phyloP scores from a whole-genome alignment of 2,888 invertebrate genomes.

The Rhabditoides inermis region DNA sequence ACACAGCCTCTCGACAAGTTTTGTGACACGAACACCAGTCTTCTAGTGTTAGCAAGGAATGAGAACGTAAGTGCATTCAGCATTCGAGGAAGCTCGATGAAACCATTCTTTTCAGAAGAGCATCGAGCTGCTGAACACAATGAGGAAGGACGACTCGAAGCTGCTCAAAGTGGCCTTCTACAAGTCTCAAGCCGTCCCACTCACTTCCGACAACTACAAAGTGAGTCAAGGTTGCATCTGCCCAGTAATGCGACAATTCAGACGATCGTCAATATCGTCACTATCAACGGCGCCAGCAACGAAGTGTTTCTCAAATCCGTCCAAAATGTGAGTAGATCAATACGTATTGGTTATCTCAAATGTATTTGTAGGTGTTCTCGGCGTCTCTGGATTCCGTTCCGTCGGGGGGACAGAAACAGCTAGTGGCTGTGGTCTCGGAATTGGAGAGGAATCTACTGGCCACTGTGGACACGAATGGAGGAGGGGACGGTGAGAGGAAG shows the following conservation, averaged over 20 bases:
- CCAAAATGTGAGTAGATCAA: constrained; percentile 58
- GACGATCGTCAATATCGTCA: constrained; percentile 60
- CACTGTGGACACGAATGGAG: constrained; percentile 15
- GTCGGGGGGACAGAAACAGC: constrained; percentile 48
- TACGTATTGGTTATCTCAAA: constrained; percentile 45
- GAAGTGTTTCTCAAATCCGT: constrained; percentile 62
- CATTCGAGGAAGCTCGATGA: background rate
- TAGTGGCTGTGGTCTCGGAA: constrained; percentile 35
- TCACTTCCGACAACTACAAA: constrained; percentile 62
- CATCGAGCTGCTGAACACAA: constrained; percentile 43
- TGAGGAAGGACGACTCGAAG: constrained; percentile 12
- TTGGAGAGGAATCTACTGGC: constrained; percentile 39
- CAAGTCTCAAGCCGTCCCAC: constrained; percentile 61
- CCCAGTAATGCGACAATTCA: too few relatives aligned
- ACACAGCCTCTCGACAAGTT: constrained; percentile 37
- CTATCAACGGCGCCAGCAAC: constrained; percentile 61
- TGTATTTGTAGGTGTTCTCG: too few relatives aligned
- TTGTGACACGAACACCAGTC: constrained; percentile 34
- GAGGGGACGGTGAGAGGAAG: background rate
- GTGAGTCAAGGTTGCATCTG: constrained; percentile 20
- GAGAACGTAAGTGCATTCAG: constrained; percentile 34
- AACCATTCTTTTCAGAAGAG: constrained; percentile 22
- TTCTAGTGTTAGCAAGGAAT: constrained; percentile 35
- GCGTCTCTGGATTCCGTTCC: background rate
- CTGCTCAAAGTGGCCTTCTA: constrained; percentile 60